A percentile compares a stretch with the other conserved stretches of the same genome.
phyloP scores from a whole-genome alignment of 1,140 invertebrate species.

The Eriocheir sinensis region DNA sequence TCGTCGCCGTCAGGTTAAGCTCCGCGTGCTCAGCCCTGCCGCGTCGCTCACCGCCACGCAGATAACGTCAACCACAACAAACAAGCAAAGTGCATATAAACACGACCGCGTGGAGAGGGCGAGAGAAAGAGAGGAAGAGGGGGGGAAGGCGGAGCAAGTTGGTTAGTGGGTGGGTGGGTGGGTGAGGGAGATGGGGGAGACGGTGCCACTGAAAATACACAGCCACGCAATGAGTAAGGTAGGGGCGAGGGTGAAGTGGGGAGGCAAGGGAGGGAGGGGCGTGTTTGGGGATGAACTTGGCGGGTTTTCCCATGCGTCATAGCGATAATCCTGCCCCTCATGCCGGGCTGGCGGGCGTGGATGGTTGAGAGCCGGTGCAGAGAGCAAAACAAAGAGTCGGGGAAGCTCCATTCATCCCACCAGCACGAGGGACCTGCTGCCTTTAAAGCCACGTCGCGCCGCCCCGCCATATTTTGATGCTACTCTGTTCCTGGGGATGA shows the following conservation, averaged over 20 bases:
- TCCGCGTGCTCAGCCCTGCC: neutral
- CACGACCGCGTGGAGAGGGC: slow-evolving; percentile 46
- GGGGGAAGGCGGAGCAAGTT: neutral
- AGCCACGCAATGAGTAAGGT: slow-evolving; percentile 4
- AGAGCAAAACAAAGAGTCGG: slow-evolving; percentile 23
- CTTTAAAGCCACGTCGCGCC: slow-evolving; percentile 1
- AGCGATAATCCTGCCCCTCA: slow-evolving; percentile 46
- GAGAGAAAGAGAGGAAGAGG: slow-evolving; percentile 13
- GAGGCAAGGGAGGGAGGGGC: neutral
- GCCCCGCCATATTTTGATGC: slow-evolving; percentile 1
- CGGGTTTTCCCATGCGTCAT: slow-evolving; percentile 53
- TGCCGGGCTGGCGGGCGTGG: neutral
- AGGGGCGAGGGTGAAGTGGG: neutral
- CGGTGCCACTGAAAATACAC: slow-evolving; percentile 53
- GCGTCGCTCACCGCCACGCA: slow-evolving; percentile 24
- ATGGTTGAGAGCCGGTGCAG: slow-evolving; percentile 10
- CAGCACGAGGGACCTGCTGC: slow-evolving; percentile 9
- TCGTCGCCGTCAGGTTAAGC: neutral
- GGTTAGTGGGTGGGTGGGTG: neutral
- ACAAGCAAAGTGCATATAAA: slow-evolving; percentile 38
- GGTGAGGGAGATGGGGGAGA: neutral
- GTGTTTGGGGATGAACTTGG: slow-evolving; percentile 42
- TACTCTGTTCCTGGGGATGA: neutral
- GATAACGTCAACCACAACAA: slow-evolving; percentile 25
- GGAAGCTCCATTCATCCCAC: slow-evolving; percentile 20